These are phyloP conservation scores for Leistus spinibarbis DNA, from an alignment of 2,888 invertebrate genomes.

Conservation along the genomic window DNA sequence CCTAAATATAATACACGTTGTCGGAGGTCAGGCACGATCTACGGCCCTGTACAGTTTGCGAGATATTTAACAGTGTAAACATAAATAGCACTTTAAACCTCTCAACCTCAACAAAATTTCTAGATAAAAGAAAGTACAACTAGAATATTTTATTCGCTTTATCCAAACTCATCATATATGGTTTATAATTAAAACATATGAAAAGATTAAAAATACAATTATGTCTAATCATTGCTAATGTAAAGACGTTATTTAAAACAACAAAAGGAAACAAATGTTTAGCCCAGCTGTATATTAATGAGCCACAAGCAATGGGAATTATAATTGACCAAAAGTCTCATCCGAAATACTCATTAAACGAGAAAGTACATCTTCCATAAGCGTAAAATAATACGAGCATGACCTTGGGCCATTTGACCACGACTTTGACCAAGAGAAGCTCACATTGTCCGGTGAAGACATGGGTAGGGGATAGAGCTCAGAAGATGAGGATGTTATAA, in stretches of 20 bases:
- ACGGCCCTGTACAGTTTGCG: no score
- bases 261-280: background rate
- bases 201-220: no score
- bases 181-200: no score
- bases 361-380: background rate
- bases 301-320: background rate
- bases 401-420: background rate
- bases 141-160: no score
- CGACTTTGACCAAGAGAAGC: background rate
- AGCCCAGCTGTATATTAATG: background rate
- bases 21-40: no score
- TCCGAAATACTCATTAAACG: background rate
- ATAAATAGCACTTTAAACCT: no score
- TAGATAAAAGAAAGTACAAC: no score
- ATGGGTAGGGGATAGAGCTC: slow-evolving; percentile 1
- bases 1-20: no score
- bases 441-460: background rate
- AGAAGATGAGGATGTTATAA: slow-evolving; percentile 33
- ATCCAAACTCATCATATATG: no score
- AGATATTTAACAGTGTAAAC: no score
- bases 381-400: background rate
- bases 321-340: background rate
- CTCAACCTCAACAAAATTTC: no score
- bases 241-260: background rate
- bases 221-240: background rate